Base-by-base conservation (phyloP, 2,888 invertebrate species). In the Cylloceria caligata region DNA sequence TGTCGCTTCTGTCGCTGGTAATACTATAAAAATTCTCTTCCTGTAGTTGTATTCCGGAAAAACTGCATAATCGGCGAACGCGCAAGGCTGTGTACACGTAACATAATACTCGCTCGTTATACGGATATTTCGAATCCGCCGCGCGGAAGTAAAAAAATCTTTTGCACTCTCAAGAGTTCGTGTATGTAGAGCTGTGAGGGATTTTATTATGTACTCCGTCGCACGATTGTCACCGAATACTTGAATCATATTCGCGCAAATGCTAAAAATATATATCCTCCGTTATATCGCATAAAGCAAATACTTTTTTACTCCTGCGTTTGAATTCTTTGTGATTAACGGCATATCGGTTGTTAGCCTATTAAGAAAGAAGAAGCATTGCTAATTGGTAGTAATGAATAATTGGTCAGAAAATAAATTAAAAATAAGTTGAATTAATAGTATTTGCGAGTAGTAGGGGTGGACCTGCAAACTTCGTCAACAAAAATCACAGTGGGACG, bases 91-190 rank as follows among this genome's bases (percentile, higher is more conserved):
- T 64, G 64, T 49, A 45, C 57, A 24, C 27, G 24, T 5, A 62
- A 45, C 34, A 75, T 64, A 55, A 69, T 62, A 45, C 49, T 6
- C 64, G 36, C 64, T 77, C 64, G 71, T 77, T 71, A 52, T 60
- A 60, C 69, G 62, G 60, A 19, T 71, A 64, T 71, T 77, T 64
- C 71, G 55, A 45, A 71, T 77, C 71, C 77, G 71, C 64, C 39
- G 52, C 30, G 69, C 9, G 27, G n/a, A 30, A 30, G 27, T 36
- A 16, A 16, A 67, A 62, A 39, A 36, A 52, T 34, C 34, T 47
- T 57, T 77, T 45, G 39, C 55, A 71, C 52, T 55, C 16, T 16
- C 65, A 65, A 39, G 11, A 36, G 19, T 36, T 57, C 30, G 24
- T 21, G 11, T 36, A 24, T 24, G 24, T n/a, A 24, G 9, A 11